phyloP scores from a whole-genome alignment of 2,797 vertebrate genomes.

The Fringilla coelebs region DNA sequence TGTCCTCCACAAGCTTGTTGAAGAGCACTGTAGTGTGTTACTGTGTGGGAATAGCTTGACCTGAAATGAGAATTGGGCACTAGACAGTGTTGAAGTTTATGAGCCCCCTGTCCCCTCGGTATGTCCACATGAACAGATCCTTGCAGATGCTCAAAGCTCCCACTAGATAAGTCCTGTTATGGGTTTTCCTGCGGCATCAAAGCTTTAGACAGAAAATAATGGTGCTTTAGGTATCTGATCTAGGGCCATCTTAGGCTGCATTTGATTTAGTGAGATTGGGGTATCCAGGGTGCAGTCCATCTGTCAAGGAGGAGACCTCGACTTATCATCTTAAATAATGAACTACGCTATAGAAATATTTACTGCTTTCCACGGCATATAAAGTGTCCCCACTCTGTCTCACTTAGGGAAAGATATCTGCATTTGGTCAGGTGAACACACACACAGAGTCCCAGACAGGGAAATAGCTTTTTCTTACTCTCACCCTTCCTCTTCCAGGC shows the following conservation, averaged over 20 bases:
- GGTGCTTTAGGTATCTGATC: neutral
- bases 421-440: neutral
- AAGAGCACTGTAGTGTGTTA: neutral
- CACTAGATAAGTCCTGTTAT: neutral
- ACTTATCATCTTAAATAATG: neutral
- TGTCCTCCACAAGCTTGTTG: neutral
- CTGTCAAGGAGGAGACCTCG: neutral
- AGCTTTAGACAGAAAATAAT: neutral
- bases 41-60: neutral
- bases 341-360: neutral
- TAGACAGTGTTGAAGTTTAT: neutral
- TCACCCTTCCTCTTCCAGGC: conserved; percentile 74
- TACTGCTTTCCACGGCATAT: neutral
- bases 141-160: neutral
- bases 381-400: neutral
- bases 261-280: neutral
- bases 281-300: neutral
- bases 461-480: neutral
- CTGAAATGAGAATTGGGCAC: neutral
- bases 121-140: neutral
- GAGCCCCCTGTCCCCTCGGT: neutral
- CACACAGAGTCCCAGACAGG: too few relatives aligned
- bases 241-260: neutral
- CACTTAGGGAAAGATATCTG: neutral
- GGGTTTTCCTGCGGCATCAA: neutral